A percentile compares a stretch with the other conserved stretches of the same genome.
Evolutionary conservation across 2,113 vertebrate species (phyloP).

Genomic region (Gorilla gorilla): DNA sequence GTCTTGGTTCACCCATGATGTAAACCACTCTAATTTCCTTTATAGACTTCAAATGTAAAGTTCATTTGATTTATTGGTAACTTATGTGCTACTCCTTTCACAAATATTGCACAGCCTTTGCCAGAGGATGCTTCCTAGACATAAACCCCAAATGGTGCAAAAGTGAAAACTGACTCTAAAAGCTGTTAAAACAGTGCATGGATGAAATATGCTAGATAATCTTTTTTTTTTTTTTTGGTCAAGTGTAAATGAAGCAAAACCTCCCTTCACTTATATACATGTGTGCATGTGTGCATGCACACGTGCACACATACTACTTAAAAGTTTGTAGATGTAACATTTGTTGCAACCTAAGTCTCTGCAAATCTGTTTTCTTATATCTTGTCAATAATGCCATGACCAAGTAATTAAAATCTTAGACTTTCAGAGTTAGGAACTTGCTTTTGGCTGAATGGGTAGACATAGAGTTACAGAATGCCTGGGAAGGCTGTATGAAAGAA

Average conservation of each 20-base stretch:
- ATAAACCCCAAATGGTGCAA: neutral
- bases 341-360: neutral
- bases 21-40: conserved; percentile 14
- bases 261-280: neutral
- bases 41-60: neutral
- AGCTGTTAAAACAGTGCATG: neutral
- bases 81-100: neutral
- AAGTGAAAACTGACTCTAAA: neutral
- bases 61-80: neutral
- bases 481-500: neutral
- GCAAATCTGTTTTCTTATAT: neutral
- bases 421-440: neutral
- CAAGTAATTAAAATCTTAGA: neutral
- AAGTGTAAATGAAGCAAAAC: neutral
- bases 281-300: neutral
- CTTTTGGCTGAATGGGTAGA: neutral
- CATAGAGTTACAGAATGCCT: neutral
- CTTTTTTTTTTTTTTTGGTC: neutral
- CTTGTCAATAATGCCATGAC: neutral
- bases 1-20: neutral
- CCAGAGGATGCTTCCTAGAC: neutral
- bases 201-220: neutral
- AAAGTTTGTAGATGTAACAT: neutral
- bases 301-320: neutral
- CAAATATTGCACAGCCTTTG: neutral